Conservation (phyloP, 2,113 vertebrate genomes). For the Stictonetta naevosa region DNA sequence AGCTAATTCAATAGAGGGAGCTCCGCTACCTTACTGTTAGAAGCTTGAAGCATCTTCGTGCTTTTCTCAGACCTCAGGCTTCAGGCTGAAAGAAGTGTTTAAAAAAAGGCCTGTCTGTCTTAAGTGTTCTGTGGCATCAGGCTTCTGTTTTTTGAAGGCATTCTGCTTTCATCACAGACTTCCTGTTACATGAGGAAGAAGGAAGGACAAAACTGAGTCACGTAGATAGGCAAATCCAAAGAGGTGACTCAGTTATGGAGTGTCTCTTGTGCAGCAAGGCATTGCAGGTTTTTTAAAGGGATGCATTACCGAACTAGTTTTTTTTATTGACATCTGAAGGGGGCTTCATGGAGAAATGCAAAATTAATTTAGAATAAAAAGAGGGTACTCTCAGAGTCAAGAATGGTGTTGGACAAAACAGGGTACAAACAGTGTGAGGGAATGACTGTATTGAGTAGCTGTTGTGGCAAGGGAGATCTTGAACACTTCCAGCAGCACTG, state of each 20-base stretch:
- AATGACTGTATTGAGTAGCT: background rate
- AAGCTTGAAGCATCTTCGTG: background rate
- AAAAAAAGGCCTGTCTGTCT: background rate
- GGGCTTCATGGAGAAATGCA: background rate
- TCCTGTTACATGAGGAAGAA: conserved; percentile 11
- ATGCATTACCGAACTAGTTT: accelerated
- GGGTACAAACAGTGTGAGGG: background rate
- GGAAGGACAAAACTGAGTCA: background rate
- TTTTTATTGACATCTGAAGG: background rate
- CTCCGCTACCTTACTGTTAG: conserved; percentile 46
- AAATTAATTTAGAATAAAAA: background rate
- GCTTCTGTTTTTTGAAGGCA: background rate
- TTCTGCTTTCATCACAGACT: background rate
- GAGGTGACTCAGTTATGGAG: background rate
- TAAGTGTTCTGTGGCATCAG: background rate
- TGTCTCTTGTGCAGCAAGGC: background rate
- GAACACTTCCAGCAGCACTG: background rate
- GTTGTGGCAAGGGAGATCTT: background rate
- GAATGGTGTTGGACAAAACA: background rate
- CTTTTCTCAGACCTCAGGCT: conserved; percentile 32
- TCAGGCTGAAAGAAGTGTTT: conserved; percentile 9
- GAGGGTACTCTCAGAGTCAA: background rate
- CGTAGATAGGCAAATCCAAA: accelerated
- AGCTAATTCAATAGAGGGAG: conserved; percentile 75
- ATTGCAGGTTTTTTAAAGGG: background rate